A percentile compares a stretch with the other conserved stretches of the same genome.
Evolutionary conservation across 2,797 vertebrate species (phyloP).

Genomic region (Fistularia commersonii): DNA sequence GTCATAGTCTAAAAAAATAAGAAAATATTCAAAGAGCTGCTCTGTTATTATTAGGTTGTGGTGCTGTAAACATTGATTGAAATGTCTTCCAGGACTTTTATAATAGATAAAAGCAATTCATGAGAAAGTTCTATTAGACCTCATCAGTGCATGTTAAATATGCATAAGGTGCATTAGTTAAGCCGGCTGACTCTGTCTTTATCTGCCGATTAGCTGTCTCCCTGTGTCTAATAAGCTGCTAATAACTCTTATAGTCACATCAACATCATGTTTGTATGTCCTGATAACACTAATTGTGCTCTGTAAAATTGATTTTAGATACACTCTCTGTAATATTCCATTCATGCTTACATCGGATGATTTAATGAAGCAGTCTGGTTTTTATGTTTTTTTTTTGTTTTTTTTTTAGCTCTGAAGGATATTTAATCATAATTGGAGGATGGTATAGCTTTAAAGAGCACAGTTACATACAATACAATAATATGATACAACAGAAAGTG

Average conservation of each 20-base stretch:
- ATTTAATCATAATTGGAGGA: too few relatives aligned
- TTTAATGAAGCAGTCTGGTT: conserved; percentile 7
- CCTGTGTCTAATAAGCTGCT: conserved; percentile 48
- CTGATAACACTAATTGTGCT: conserved; percentile 61
- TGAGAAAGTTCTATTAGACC: background rate
- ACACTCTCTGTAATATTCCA: conserved; percentile 36
- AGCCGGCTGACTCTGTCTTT: conserved; percentile 22
- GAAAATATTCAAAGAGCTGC: too few relatives aligned
- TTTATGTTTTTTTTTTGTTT: background rate
- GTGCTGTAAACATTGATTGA: too few relatives aligned
- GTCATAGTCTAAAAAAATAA: too few relatives aligned
- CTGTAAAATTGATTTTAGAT: conserved; percentile 61
- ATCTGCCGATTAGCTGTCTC: conserved; percentile 35
- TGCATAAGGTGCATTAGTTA: conserved; percentile 13
- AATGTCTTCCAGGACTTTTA: too few relatives aligned
- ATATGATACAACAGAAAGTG: too few relatives aligned
- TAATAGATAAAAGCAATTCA: too few relatives aligned
- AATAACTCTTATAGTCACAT: conserved; percentile 33
- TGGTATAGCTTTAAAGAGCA: too few relatives aligned
- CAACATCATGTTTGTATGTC: conserved; percentile 50
- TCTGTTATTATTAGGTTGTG: too few relatives aligned
- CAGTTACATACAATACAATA: too few relatives aligned
- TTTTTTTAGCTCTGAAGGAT: background rate
- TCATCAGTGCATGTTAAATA: conserved; percentile 6
- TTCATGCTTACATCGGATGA: conserved; percentile 22